Base-by-base conservation (phyloP, 2,797 vertebrate species). In the Gallirallus australis region DNA sequence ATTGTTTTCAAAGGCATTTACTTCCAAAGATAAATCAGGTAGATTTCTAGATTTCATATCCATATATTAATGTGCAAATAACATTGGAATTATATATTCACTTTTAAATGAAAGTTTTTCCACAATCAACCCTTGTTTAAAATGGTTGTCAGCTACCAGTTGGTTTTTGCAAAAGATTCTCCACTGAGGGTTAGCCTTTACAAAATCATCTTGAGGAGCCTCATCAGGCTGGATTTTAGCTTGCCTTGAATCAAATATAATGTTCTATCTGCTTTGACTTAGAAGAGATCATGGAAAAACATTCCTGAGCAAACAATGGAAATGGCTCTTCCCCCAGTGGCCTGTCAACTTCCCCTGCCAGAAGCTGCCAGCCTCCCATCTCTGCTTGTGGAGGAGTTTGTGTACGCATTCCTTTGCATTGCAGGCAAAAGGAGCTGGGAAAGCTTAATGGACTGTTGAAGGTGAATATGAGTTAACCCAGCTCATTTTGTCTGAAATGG, bases 371-470 rank as follows among this genome's bases (percentile, higher is more conserved):
- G 21, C 47, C 48, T 93, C 31, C 23, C 35, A 18, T 48, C 35
- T 50, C 73, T 90, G 72, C 53, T 83, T 72, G 70, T 72, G 66
- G 83, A 76, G 27, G 52, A 86, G 63, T 73, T 91, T 93, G 82
- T 87, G 64, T 85, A 82, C 48, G 16, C 75, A 73, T 82, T 85
- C 76, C 82, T 92, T 70, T 64, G 56, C 48, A 15, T n/a, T 89
- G 31, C 78, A 68, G 78, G 57, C 64, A 93, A 82, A 87, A 89
- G 12, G 56, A 82, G 42, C 75, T 73, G 71, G 47, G 60, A 73
- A 87, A 82, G 42, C 75, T 82, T 95, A 89, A 92, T 73, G 91
- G 75, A 35, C n/a, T 92, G 59, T 25, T 90, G 91, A 94, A 91
- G 86, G 86, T 89, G 66, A 92, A 35, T 66, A 66, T 82, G 86